Base-by-base conservation (phyloP, 2,797 vertebrate species). In the Galago senegalensis region DNA sequence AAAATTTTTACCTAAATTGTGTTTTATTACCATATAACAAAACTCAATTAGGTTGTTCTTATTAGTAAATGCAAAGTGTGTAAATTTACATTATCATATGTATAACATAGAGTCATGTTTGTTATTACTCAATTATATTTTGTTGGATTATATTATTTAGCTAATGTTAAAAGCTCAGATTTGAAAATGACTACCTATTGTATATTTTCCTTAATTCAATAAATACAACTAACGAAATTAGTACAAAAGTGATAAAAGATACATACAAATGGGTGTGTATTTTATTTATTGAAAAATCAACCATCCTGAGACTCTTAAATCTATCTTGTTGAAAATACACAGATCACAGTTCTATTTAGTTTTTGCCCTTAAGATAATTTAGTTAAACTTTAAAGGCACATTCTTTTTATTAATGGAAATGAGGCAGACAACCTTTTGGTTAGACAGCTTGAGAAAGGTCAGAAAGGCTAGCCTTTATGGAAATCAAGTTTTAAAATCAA, bases 371-470 rank as follows among this genome's bases (percentile, higher is more conserved):
- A 95, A 94, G 56, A 56, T 92, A 96, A 95, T 94, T 82, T 79
- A 76, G 86, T 95, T 97, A 94, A 90, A 93, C 63, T 93, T 96
- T 65, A 80, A 90, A 91, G 75, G 73, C 86, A 96, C n/a, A 16
- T 91, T 92, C 65, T 40, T 89, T 83, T 94, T 93, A 96, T 92
- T 86, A 95, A 95, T 97, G 93, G 77, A 95, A 96, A 96, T 96
- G 90, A 97, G 56, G 23, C 84, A 96, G 94, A 93, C 75, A 96
- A 91, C 82, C 85, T 98, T 97, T 96, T 92, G 53, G 17, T 70
- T 89, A 92, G 90, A 95, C 85, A 96, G 72, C 89, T 96, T 94
- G 43, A 92, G 46, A 97, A 97, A 97, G 96, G 95, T 91, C 96
- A 97, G 56, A 95, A 92, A 95, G 80, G 40, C 79, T 94, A 97